Evolutionary conservation across 92 coral and sea anemone genomes (phyloP).

Genomic region (Epizoanthus scotinus): DNA sequence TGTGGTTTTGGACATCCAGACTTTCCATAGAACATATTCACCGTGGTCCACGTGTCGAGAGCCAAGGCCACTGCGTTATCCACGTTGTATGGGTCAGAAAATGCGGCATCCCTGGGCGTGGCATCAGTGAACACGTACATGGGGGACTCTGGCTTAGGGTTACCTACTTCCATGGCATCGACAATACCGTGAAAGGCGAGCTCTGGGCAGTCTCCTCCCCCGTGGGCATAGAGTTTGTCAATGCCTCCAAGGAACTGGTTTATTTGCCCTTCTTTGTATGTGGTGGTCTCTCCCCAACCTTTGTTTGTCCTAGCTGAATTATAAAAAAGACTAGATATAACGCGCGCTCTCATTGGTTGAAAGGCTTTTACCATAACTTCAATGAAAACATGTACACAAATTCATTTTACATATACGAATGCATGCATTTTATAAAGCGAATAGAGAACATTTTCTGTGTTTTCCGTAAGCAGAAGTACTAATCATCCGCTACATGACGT

Average conservation of each 20-base stretch:
- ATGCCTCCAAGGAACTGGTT: not conserved
- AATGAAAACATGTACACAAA: too few species aligned
- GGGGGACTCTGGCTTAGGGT: conserved; percentile 53
- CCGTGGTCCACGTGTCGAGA: conserved; percentile 47
- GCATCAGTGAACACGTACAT: conserved; percentile 80
- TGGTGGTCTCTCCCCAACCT: conserved; percentile 10
- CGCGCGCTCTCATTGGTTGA: too few species aligned
- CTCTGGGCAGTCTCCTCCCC: conserved; percentile 66
- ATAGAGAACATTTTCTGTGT: not conserved
- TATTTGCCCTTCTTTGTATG: conserved; percentile 21
- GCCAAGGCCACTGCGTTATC: conserved; percentile 65
- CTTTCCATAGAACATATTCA: conserved; percentile 64
- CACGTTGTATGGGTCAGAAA: conserved; percentile 36
- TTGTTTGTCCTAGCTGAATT: too few species aligned
- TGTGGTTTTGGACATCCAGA: conserved; percentile 28
- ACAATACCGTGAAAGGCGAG: conserved; percentile 62
- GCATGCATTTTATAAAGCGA: too few species aligned
- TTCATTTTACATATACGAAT: too few species aligned
- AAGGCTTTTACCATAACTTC: too few species aligned
- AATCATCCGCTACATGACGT: too few species aligned
- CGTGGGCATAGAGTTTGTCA: conserved; percentile 4
- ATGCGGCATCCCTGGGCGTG: conserved; percentile 43
- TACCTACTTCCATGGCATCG: conserved; percentile 58
- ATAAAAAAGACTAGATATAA: too few species aligned
- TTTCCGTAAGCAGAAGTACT: too few species aligned